Evolutionary conservation across 2,888 invertebrate genomes (phyloP).

Genomic region (Dicranocentrus wangi): DNA sequence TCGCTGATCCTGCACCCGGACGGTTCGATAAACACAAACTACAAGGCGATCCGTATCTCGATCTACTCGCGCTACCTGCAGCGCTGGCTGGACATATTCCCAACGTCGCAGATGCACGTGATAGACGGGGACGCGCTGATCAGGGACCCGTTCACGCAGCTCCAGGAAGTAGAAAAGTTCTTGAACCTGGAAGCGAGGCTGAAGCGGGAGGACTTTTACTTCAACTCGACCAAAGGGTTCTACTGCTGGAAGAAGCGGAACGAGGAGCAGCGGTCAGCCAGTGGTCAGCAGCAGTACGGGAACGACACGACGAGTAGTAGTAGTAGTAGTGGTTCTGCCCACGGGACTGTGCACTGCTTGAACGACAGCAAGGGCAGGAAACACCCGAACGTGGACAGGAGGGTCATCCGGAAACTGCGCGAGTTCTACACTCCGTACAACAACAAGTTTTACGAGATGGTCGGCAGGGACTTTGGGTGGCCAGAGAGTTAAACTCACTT

Average conservation of each 20-base stretch:
- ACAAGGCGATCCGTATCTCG: slow-evolving; percentile 89
- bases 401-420: slow-evolving; percentile 85
- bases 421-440: slow-evolving; percentile 93
- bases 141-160: slow-evolving; percentile 84
- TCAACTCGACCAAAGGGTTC: slow-evolving; percentile 97
- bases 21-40: slow-evolving; percentile 88
- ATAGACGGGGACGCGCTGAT: slow-evolving; percentile 85
- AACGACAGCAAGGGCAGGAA: slow-evolving; percentile 81
- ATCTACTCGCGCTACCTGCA: slow-evolving; percentile 93
- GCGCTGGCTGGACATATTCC: slow-evolving; percentile 93
- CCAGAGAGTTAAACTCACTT: slow-evolving; percentile 89
- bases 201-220: slow-evolving; percentile 92
- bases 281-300: no score
- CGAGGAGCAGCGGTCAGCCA: no score
- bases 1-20: slow-evolving; percentile 86
- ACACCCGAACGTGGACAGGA: slow-evolving; percentile 89
- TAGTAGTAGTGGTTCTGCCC: no score
- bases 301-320: no score
- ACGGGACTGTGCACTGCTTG: slow-evolving; percentile 81
- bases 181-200: slow-evolving; percentile 83
- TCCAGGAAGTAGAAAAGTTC: slow-evolving; percentile 90
- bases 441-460: slow-evolving; percentile 91
- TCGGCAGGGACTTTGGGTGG: slow-evolving; percentile 96
- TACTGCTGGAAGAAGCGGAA: slow-evolving; percentile 80
- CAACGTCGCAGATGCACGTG: slow-evolving; percentile 91